Evolutionary conservation across 2,113 vertebrate species (phyloP).

Genomic region (Ptychochromis oligacanthus): DNA sequence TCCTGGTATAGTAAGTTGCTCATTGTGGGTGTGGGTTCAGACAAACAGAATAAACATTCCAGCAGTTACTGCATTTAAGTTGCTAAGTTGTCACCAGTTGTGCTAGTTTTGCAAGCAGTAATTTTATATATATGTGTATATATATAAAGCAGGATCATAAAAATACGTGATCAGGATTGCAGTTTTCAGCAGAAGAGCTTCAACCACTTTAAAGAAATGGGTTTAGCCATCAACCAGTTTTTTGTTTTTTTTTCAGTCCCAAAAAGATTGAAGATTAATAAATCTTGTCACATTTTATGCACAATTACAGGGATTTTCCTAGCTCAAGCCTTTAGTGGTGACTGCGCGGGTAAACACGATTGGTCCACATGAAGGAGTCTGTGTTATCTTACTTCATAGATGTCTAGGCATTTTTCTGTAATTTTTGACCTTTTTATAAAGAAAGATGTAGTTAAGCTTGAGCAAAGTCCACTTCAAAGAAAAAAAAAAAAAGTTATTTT

Average conservation of each 20-base stretch:
- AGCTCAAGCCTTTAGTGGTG: background rate
- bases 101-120: background rate
- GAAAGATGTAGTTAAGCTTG: background rate
- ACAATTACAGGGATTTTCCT: background rate
- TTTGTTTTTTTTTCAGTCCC: background rate
- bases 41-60: background rate
- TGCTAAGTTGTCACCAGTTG: background rate
- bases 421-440: background rate
- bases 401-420: too few species aligned
- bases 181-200: background rate
- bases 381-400: background rate
- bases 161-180: background rate
- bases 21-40: constrained; percentile 5
- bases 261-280: background rate
- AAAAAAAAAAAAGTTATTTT: background rate
- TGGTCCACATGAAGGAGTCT: background rate
- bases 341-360: background rate
- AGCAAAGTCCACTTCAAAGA: background rate
- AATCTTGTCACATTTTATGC: background rate
- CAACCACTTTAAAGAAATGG: background rate
- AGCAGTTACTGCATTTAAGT: too few species aligned
- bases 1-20: background rate
- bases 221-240: background rate
- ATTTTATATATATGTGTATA: too few species aligned
- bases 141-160: too few species aligned